Evolutionary conservation across 2,113 vertebrate species (phyloP).

Genomic region (Neolamprologus fasciatus): DNA sequence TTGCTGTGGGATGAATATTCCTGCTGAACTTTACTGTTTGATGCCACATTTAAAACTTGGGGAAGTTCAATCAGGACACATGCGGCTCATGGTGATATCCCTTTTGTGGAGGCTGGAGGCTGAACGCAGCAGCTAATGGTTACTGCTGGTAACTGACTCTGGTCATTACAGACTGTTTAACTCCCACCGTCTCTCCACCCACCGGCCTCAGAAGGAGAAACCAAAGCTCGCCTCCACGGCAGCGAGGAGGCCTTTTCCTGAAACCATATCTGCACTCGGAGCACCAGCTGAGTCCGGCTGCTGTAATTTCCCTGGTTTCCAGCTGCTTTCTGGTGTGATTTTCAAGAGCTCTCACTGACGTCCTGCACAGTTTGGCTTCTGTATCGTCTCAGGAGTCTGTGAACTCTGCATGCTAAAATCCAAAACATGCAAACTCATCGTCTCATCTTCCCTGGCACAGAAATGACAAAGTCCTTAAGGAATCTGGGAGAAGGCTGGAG

Average conservation of each 20-base stretch:
- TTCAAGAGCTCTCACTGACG: neutral
- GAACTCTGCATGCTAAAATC: neutral
- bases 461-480: neutral
- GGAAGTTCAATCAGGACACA: neutral
- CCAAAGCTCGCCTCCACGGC: neutral
- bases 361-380: neutral
- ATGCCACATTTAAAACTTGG: neutral
- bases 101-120: neutral
- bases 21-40: neutral
- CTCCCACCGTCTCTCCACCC: conserved; percentile 3
- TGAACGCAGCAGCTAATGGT: neutral
- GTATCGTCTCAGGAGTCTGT: neutral
- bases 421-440: neutral
- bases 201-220: neutral
- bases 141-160: conserved; percentile 5
- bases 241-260: neutral
- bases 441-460: neutral
- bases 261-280: neutral
- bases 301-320: neutral
- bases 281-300: neutral
- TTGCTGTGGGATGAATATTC: neutral
- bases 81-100: neutral
- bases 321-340: neutral
- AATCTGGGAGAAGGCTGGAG: neutral
- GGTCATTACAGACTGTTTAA: conserved; percentile 3